These are phyloP conservation scores for Perca schrenkii DNA, from an alignment of 2,113 vertebrate species.

Conservation along the genomic window DNA sequence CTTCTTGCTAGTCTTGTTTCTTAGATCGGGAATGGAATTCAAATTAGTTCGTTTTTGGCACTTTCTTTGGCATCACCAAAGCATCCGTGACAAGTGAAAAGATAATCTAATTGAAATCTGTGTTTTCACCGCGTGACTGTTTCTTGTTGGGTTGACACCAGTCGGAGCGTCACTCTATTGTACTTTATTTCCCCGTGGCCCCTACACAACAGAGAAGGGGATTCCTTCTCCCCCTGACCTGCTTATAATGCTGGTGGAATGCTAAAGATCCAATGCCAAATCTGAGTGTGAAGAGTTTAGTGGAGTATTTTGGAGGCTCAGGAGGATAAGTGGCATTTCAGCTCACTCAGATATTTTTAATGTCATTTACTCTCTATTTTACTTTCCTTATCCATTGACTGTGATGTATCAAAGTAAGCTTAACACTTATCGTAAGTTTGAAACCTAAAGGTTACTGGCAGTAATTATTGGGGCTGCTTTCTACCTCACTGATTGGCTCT, in stretches of 20 bases:
- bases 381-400: background rate
- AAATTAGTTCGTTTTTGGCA: background rate
- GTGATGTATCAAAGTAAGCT: background rate
- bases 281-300: conserved; percentile 53
- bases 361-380: background rate
- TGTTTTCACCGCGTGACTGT: conserved; percentile 1
- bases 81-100: background rate
- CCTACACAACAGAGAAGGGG: conserved; percentile 41
- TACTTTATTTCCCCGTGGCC: conserved; percentile 20
- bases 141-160: conserved; percentile 5
- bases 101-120: conserved; percentile 11
- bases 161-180: conserved; percentile 37
- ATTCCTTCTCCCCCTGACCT: conserved; percentile 57
- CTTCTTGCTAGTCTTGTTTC: background rate
- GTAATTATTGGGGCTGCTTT: background rate
- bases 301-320: conserved; percentile 39
- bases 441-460: conserved; percentile 2
- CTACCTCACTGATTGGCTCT: conserved; percentile 21
- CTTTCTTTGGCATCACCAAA: background rate
- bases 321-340: conserved; percentile 50
- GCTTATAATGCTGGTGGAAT: conserved; percentile 61
- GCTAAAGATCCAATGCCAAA: conserved; percentile 46
- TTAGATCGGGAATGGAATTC: background rate
- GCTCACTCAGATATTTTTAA: background rate
- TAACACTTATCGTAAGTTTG: background rate